Base-by-base conservation (phyloP, 2,888 invertebrate genomes). In the Sesia bembeciformis region DNA sequence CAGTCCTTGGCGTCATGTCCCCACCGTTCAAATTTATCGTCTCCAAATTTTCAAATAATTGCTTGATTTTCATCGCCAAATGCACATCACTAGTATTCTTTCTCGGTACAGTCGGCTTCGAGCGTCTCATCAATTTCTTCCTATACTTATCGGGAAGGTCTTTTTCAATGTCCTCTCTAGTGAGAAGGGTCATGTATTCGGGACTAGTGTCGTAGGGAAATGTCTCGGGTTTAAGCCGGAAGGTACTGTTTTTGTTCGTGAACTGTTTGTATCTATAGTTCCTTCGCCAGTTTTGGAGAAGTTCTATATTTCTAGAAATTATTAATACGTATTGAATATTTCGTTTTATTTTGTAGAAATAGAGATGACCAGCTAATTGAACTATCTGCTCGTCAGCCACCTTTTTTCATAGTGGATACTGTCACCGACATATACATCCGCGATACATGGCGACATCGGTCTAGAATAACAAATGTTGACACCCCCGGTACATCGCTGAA, bases 171-270 rank as follows among this genome's bases (percentile, higher is more conserved):
- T 88, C 86, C 40, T 86, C 81, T 59, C 92, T 73, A 0, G 84
- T 87, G 6, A 91, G 70, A 5, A 91, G 73, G 38, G 80, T 82
- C 70, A 91, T 85, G 63, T 88, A 91, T n/a, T 91, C 90, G 0
- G 90, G 80, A 61, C 90, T 84, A 0, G 91, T 92, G 59, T 91
- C 93, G 67, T 90, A 93, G 3, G 91, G 91, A n/a, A 73, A 75
- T 49, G 70, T 60, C 4, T 75, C 70, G 0, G 76, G 63, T 4
- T 71, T 67, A 51, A 78, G 57, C 60, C 71, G 74, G 62, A 76
- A 81, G 0, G 65, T 60, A 1, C 63, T 60, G 39, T 70, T 66
- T 6, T 39, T 39, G 2, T 64, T 65, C 2, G 62, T 66, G 7
- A 63, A 57, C 57, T 88, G 76, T 3, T 61, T 64, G 1, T 65